Evolutionary conservation across 2,113 vertebrate species (phyloP).

Genomic region (Pachyramphus minor): DNA sequence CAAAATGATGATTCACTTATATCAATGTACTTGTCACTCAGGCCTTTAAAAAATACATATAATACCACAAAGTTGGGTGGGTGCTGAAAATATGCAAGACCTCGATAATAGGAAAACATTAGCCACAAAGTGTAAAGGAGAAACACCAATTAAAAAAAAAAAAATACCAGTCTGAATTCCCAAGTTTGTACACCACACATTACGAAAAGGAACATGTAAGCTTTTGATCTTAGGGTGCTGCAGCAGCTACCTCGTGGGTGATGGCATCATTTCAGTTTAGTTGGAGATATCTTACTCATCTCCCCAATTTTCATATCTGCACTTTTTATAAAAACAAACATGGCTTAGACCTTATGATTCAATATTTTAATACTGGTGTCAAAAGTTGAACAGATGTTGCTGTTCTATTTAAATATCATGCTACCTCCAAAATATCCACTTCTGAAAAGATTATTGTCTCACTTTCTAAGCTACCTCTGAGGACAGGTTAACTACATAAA

Average conservation of each 20-base stretch:
- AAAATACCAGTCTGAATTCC: background rate
- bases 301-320: background rate
- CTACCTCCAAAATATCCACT: background rate
- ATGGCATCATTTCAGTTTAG: slow-evolving; percentile 8
- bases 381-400: background rate
- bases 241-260: background rate
- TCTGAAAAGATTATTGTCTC: background rate
- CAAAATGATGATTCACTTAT: slow-evolving; percentile 79
- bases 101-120: slow-evolving; percentile 76
- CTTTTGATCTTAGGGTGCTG: background rate
- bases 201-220: background rate
- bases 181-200: background rate
- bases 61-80: slow-evolving; percentile 68
- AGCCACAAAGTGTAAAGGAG: slow-evolving; percentile 70
- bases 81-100: slow-evolving; percentile 73
- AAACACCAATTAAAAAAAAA: slow-evolving; percentile 28
- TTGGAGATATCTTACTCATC: background rate
- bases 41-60: slow-evolving; percentile 60
- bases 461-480: background rate
- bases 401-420: background rate
- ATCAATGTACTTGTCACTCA: slow-evolving; percentile 80
- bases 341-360: background rate
- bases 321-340: background rate
- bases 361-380: background rate
- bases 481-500: background rate